Evolutionary conservation across 2,888 invertebrate genomes (phyloP), one percentile per base, ranked within the genome.

Genomic region (Norana najaformis): DNA sequence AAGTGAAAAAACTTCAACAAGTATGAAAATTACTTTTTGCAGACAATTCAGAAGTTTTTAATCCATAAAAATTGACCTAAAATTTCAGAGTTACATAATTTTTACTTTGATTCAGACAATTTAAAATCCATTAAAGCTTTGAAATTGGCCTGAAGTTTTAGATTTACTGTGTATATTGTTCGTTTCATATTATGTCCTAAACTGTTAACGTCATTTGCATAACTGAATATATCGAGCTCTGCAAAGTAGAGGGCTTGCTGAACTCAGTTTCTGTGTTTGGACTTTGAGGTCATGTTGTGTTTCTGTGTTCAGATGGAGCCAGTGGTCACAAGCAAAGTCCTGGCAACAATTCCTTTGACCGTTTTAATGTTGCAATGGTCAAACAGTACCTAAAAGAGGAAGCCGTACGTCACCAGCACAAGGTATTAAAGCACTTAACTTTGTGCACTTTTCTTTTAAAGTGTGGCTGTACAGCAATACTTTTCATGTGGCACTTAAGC

Each of bases 341-440:
- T 90, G 91, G 91, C 47, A 94, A 94, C 89, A 94, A 95, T 90
- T 94, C 94, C 47, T 95, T 95, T 91, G 94, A 93, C 90, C 93
- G 93, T 90, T 95, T 95, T 91, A 95, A 94, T 14, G 93, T 94
- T 38, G 94, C 94, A 89, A 95, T 95, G 93, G 94, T 95, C 1
- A 92, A 93, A 88, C 94, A 94, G 92, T 94, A 94, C 91, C 95
- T 97, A 93, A 96, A 96, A 92, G 96, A 96, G 93, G 96, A 96
- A 92, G 96, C 96, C 92, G 95, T 96, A 34, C 95, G 96, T 93
- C 96, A 96, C 4, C 96, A 96, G 92, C 96, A 97, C 94, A 94
- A 94, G 93, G 90, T 90, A 1, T 69, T 30, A 69, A 8, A 69
- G 69, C n/a, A 69, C 69, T n/a, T 6, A 16, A 13, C 53, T 53